Conservation (phyloP, 2,113 vertebrate genomes). For the Empidonax traillii region DNA sequence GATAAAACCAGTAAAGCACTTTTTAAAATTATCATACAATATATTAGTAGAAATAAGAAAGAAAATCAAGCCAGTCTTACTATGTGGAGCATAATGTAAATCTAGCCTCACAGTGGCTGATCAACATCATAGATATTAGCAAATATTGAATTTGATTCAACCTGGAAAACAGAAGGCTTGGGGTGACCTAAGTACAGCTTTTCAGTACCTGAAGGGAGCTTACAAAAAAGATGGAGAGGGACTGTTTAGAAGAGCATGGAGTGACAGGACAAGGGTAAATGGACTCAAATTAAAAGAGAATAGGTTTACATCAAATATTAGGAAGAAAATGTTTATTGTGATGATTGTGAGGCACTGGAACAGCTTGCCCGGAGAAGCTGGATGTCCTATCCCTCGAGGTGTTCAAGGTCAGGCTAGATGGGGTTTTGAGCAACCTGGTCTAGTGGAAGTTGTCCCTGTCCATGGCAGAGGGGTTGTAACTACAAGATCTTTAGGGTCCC, state of each 20-base stretch:
- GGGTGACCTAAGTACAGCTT: not conserved
- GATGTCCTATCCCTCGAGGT: not conserved
- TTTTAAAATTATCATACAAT: not conserved
- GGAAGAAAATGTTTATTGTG: not conserved
- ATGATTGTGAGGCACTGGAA: not conserved
- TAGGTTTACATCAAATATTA: not conserved
- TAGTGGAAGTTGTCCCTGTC: not conserved
- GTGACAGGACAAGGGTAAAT: not conserved
- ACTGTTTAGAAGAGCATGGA: no score
- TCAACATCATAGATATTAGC: not conserved
- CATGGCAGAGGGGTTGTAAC: not conserved
- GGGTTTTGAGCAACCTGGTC: not conserved
- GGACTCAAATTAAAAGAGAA: not conserved
- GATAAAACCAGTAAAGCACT: not conserved
- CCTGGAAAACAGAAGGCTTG: not conserved
- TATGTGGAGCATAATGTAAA: not conserved
- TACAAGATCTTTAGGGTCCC: not conserved
- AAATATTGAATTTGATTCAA: not conserved
- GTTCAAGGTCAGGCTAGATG: not conserved
- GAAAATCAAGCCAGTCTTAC: not conserved
- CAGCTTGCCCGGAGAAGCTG: not conserved
- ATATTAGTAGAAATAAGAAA: not conserved
- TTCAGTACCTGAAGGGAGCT: not conserved
- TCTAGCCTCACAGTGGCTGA: not conserved
- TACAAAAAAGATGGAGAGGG: not conserved